Evolutionary conservation across 2,797 vertebrate species (phyloP), one percentile per base, ranked within the genome.

Genomic region (Mus minutoides): DNA sequence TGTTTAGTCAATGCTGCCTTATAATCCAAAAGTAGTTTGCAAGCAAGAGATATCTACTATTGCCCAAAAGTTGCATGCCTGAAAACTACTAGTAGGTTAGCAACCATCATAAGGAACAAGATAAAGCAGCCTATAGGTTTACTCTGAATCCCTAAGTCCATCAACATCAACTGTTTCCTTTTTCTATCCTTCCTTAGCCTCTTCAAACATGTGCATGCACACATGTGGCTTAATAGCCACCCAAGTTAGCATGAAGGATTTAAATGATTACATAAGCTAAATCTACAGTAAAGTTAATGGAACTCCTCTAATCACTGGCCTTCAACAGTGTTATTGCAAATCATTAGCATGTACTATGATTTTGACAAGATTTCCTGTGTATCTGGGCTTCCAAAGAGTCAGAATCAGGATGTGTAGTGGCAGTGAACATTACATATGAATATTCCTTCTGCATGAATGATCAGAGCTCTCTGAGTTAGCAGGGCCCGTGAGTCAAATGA

Each of bases 401-500:
- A n/a, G 62, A 93, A 93, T 86, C 78, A 85, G 90, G 73, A 58
- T 91, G 24, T 73, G 82, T 31, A 91, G 2, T 24, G 29, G 88
- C 78, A 95, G 78, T 22, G 52, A 3, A 46, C 43, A 46, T 10
- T 49, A 49, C 49, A 49, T 10, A 49, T 49, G 49, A 49, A 11
- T 49, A 49, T 49, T 49, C 49, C 49, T 93, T 97, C 95, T 79
- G 60, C 90, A 69, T 88, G 90, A 96, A 76, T 79, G 88, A 76
- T 31, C 90, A 88, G 88, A 75, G 90, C 76, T 40, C 91, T 91
- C 16, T 52, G 1, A 94, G 78, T 78, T 69, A 91, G 93, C 85
- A 95, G 52, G 60, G 43, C 67, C 49, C 76, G 97, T 93, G 90
- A 96, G 94, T 87, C 85, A 87, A 84, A 95, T 92, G 92, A 96